A percentile compares a stretch with the other conserved stretches of the same genome.
Evolutionary conservation across 2,797 vertebrate species (phyloP).

Genomic region (Argyrosomus regius): DNA sequence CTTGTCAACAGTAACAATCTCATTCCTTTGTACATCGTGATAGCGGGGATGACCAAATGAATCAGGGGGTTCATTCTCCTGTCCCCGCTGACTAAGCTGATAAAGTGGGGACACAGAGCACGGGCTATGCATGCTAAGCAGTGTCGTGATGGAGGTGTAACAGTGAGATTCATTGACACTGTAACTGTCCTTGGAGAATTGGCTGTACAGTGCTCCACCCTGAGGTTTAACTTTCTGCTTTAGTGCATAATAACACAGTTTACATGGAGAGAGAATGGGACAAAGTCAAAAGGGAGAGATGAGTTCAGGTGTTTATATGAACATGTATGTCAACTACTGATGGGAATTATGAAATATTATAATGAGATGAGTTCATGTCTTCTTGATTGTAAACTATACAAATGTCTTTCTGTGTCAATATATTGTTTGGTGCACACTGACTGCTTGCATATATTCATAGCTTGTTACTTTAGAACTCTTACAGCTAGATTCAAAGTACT

Average conservation of each 20-base stretch:
- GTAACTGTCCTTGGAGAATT: slow-evolving; percentile 3
- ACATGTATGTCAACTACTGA: neutral
- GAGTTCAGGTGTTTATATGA: neutral
- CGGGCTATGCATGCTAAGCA: slow-evolving; percentile 41
- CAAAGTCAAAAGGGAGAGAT: neutral
- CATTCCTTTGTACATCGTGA: neutral
- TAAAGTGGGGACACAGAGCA: slow-evolving; percentile 12
- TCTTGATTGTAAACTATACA: neutral
- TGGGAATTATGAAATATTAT: neutral
- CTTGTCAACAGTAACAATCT: slow-evolving; percentile 19
- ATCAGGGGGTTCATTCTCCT: slow-evolving; percentile 1
- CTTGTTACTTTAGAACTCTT: neutral
- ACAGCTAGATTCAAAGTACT: neutral
- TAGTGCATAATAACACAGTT: slow-evolving; percentile 3
- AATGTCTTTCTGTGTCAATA: neutral
- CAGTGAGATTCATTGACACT: slow-evolving; percentile 30
- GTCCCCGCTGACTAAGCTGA: slow-evolving; percentile 38
- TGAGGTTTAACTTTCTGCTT: slow-evolving; percentile 14
- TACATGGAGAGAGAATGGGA: slow-evolving; percentile 1
- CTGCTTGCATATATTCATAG: neutral
- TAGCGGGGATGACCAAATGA: slow-evolving; percentile 4
- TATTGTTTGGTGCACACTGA: neutral
- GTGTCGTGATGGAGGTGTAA: slow-evolving; percentile 16
- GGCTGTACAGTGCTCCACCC: slow-evolving; percentile 9
- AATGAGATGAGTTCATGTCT: neutral